phyloP scores from a whole-genome alignment of 2,113 vertebrate genomes.

The Monopterus albus region DNA sequence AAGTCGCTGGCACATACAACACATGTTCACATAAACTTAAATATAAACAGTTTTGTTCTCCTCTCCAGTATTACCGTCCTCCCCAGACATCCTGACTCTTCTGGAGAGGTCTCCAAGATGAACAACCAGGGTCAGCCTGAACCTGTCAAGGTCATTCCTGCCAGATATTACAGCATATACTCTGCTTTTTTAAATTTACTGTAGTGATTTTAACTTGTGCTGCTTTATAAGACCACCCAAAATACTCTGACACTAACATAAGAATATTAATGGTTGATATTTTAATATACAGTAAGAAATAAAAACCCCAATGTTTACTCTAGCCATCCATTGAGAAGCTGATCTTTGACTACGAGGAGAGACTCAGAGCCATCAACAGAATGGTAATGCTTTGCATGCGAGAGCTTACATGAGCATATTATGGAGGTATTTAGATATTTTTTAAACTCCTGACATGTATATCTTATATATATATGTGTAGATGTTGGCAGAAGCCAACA shows the following conservation, averaged over 20 bases:
- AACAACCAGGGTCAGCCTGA: conserved; percentile 47
- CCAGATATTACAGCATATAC: background rate
- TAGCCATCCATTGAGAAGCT: conserved; percentile 76
- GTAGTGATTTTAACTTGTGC: too few species aligned
- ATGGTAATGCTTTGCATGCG: conserved; percentile 79
- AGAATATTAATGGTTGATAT: too few species aligned
- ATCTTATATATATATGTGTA: conserved; percentile 38
- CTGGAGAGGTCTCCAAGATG: conserved; percentile 52
- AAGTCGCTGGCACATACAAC: background rate
- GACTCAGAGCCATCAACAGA: conserved; percentile 76
- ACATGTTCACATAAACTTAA: too few species aligned
- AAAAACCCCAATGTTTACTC: conserved; percentile 31
- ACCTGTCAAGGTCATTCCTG: conserved; percentile 28
- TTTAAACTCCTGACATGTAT: background rate
- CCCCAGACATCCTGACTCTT: conserved; percentile 66
- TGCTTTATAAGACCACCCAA: too few species aligned
- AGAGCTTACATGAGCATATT: background rate
- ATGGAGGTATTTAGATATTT: background rate
- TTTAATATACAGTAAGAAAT: too few species aligned
- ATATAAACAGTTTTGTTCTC: conserved; percentile 17
- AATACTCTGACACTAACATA: too few species aligned
- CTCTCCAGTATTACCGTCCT: conserved; percentile 76
- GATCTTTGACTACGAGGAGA: conserved; percentile 79
- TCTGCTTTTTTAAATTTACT: too few species aligned
- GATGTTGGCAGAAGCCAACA: conserved; percentile 42